These are phyloP conservation scores for Timema podura DNA, from an alignment of 2,888 invertebrate genomes.

Conservation along the genomic window DNA sequence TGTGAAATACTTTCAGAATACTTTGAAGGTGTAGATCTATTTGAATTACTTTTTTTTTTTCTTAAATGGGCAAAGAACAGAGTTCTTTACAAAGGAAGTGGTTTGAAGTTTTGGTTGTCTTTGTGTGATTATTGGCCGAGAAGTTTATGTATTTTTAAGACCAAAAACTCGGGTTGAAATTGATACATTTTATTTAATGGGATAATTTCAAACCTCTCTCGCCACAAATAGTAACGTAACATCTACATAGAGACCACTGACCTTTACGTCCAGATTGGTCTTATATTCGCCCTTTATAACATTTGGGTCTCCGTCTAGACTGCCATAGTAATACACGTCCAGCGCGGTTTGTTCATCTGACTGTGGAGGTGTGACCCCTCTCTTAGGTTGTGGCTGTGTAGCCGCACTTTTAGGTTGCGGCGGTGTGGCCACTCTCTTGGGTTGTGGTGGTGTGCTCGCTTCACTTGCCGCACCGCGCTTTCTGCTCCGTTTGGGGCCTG, in stretches of 20 bases:
- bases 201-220: no score
- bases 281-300: conserved; percentile 27
- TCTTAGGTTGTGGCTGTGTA: conserved; percentile 44
- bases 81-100: no score
- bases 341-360: conserved; percentile 50
- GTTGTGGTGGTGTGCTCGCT: conserved; percentile 36
- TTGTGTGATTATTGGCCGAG: no score
- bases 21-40: no score
- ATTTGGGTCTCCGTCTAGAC: conserved; percentile 43
- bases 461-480: conserved; percentile 33
- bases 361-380: conserved; percentile 45
- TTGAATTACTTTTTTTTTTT: no score
- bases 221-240: not conserved
- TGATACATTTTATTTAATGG: no score
- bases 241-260: no score
- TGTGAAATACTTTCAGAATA: no score
- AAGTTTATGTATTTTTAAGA: no score
- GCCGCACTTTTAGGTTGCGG: conserved; percentile 39
- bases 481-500: conserved; percentile 38
- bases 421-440: conserved; percentile 42
- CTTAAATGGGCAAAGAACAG: no score
- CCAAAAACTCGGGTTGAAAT: no score
- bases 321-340: conserved; percentile 63
- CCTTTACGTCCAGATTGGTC: conserved; percentile 17
- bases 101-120: no score